Conservation (phyloP, 2,888 invertebrate genomes). For the Choreutis nemorana region DNA sequence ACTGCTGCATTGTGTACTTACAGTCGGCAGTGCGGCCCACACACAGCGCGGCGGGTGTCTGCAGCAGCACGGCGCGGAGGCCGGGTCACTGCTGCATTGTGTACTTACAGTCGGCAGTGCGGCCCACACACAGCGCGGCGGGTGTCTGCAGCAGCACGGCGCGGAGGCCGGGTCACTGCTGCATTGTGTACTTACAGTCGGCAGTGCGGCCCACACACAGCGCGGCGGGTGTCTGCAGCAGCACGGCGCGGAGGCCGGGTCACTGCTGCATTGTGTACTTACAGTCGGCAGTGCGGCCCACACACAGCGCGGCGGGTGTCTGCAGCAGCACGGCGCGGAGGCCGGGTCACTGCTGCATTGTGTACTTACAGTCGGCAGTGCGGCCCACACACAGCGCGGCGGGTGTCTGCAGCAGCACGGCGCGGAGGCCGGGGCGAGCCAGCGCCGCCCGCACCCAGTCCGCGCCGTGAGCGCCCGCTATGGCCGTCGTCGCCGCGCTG, state of each 20-base stretch:
- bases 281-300: slow-evolving; percentile 22
- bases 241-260: slow-evolving; percentile 37
- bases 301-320: slow-evolving; percentile 13
- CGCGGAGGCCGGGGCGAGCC: slow-evolving; percentile 14
- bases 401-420: slow-evolving; percentile 43
- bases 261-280: slow-evolving; percentile 16
- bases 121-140: slow-evolving; percentile 15
- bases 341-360: slow-evolving; percentile 23
- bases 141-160: slow-evolving; percentile 22
- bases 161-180: slow-evolving; percentile 30
- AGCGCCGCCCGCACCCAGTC: slow-evolving; percentile 22
- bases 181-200: slow-evolving; percentile 21
- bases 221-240: slow-evolving; percentile 17
- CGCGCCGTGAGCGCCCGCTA: slow-evolving; percentile 17
- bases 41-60: slow-evolving; percentile 12
- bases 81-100: slow-evolving; percentile 20
- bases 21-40: slow-evolving; percentile 21
- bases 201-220: slow-evolving; percentile 17
- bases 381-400: slow-evolving; percentile 19
- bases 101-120: slow-evolving; percentile 24
- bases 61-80: slow-evolving; percentile 33
- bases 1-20: slow-evolving; percentile 16
- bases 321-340: slow-evolving; percentile 30
- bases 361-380: slow-evolving; percentile 25
- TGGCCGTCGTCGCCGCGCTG: slow-evolving; percentile 15